phyloP scores from a whole-genome alignment of 2,113 vertebrate genomes.

The Rafetus swinhoei region DNA sequence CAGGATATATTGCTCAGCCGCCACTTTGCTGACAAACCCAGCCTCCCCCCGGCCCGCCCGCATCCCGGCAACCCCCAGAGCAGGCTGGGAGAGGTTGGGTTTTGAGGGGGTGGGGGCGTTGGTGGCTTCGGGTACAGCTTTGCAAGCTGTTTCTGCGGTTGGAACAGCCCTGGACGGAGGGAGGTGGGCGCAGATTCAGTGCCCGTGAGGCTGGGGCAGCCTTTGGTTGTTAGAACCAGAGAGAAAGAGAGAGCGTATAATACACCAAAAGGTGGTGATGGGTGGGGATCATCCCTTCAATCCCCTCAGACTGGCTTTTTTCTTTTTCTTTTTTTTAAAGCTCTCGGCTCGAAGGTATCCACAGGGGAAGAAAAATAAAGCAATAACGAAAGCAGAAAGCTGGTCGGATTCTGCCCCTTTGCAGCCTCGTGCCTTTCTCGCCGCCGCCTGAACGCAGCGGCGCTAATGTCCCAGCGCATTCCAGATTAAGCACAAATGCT shows the following conservation, averaged over 20 bases:
- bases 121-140: neutral
- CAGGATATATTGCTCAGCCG: neutral
- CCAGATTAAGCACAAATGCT: slow-evolving; percentile 61
- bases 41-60: neutral
- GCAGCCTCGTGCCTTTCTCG: neutral
- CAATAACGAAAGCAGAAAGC: neutral
- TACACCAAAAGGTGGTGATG: neutral
- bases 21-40: neutral
- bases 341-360: neutral
- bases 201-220: neutral
- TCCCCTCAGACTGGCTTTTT: neutral
- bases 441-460: neutral
- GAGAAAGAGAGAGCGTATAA: neutral
- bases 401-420: neutral
- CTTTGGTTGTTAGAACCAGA: neutral
- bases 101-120: neutral
- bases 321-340: neutral
- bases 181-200: rapidly evolving
- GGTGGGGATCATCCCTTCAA: rapidly evolving
- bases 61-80: neutral
- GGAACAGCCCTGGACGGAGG: neutral
- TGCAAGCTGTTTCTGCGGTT: neutral
- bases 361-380: neutral
- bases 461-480: neutral
- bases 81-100: neutral